A percentile compares a stretch with the other conserved stretches of the same genome.
Conservation (phyloP, 1,140 invertebrate genomes). For the Battus philenor region DNA sequence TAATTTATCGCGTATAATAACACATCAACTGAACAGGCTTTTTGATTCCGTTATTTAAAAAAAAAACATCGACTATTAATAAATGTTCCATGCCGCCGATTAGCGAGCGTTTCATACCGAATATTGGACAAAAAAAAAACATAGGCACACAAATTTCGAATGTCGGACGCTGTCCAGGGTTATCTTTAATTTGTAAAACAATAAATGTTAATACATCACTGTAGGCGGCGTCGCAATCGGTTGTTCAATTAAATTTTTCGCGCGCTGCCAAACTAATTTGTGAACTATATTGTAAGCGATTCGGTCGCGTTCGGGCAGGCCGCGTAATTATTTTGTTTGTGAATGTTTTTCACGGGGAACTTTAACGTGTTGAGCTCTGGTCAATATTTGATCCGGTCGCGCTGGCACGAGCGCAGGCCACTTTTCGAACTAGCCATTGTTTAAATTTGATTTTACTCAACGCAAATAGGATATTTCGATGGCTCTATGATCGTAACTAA, state of each 20-base stretch:
- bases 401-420: constrained; percentile 32
- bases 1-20: constrained; percentile 55
- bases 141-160: constrained; percentile 28
- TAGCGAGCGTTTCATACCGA: constrained; percentile 52
- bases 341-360: constrained; percentile 63
- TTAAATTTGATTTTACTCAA: constrained; percentile 39
- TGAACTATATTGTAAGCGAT: constrained; percentile 53
- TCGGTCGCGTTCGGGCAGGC: constrained; percentile 37
- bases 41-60: constrained; percentile 33
- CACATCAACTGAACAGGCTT: constrained; percentile 35
- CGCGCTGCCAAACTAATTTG: constrained; percentile 65
- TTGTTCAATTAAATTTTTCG: constrained; percentile 63
- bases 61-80: constrained; percentile 42
- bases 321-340: constrained; percentile 62
- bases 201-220: constrained; percentile 72
- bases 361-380: constrained; percentile 60
- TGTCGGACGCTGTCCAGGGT: constrained; percentile 35
- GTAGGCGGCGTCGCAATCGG: constrained; percentile 36
- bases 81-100: constrained; percentile 54
- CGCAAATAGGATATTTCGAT: constrained; percentile 9
- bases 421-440: constrained; percentile 42
- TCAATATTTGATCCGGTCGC: constrained; percentile 58
- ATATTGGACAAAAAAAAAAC: constrained; percentile 43
- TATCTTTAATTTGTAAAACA: constrained; percentile 70
- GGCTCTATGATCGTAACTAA: no score